Evolutionary conservation across 2,888 invertebrate species (phyloP), one percentile per base, ranked within the genome.

Genomic region (Epirrita christyi): DNA sequence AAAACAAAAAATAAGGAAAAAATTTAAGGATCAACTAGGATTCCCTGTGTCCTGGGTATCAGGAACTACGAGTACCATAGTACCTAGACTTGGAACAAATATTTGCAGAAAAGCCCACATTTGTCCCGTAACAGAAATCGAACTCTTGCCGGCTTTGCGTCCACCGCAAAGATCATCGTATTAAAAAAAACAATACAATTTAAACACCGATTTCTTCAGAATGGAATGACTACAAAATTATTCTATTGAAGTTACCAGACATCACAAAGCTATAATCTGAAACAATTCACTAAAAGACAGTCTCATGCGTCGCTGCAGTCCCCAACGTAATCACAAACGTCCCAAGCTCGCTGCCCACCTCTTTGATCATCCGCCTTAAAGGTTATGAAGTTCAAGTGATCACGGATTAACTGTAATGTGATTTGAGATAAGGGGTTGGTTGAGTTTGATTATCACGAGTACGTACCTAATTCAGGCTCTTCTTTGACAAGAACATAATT

Each of bases 241-340:
- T 44, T 8, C 14, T 13, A 44, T 32, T 28, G 15, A 51, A 21
- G 46, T 37, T 46, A 27, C 13, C 34, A 36, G 40, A 45, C 28
- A 59, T 55, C 37, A 48, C 38, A 40, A 32, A 40, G 44, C 48
- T 53, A 41, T 48, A 58, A 53, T 48, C 44, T 37, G 28, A 52
- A 48, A 57, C 57, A 40, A 52, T 48, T 52, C 46, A 37, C 32
- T 58, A 45, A 45, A 70, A 67, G 67, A 73, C 71, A 69, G 74
- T 56, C 52, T 66, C 65, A 64, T 72, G 75, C 78, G 75, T 73
- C 78, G 76, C 64, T 79, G 80, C 78, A 80, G 86, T 88, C 89
- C 87, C 89, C 70, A 76, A 88, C 75, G 86, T 87, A 88, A 89
- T 90, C 86, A 87, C 67, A 74, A 57, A 62, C 71, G 76, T 84